These are phyloP conservation scores for Ophiothrix spiculata DNA, from an alignment of 35 echinoderm and acorn worm genomes.

Conservation along the genomic window DNA sequence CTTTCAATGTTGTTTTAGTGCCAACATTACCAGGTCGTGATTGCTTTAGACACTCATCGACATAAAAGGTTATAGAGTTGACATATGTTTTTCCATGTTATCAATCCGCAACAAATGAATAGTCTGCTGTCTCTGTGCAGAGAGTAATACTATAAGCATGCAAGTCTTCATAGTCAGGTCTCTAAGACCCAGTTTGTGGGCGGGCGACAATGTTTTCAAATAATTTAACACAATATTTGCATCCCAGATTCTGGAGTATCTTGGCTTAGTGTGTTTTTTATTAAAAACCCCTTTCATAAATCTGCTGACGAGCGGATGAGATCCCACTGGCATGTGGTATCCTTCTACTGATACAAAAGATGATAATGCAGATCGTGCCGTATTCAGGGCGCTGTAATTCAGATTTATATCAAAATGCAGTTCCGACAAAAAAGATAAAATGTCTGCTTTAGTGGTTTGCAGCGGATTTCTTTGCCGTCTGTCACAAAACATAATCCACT, in stretches of 20 bases:
- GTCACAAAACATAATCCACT: conserved; percentile 59
- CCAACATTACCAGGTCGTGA: neutral
- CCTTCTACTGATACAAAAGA: conserved; percentile 17
- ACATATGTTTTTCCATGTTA: too few relatives aligned
- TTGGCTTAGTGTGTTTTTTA: conserved; percentile 27
- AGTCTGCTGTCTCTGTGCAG: conserved; percentile 38
- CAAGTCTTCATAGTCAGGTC: conserved; percentile 39
- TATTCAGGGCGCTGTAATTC: conserved; percentile 55
- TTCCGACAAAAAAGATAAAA: conserved; percentile 18
- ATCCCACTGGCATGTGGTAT: conserved; percentile 29
- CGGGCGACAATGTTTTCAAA: conserved; percentile 22
- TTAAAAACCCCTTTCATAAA: conserved; percentile 70
- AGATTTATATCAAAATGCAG: neutral
- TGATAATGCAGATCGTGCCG: conserved; percentile 50
- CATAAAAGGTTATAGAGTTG: too few relatives aligned
- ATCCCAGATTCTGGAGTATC: conserved; percentile 48
- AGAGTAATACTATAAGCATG: conserved; percentile 42
- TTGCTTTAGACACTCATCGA: too few relatives aligned
- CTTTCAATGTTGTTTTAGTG: neutral
- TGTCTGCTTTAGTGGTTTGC: conserved; percentile 3
- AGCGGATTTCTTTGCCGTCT: conserved; percentile 36
- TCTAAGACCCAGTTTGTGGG: conserved; percentile 16
- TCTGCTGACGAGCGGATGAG: conserved; percentile 36
- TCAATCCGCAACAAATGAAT: conserved; percentile 11
- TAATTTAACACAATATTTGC: conserved; percentile 47